Conservation (phyloP, 2,113 vertebrate species). For the Poeciliopsis prolifica region DNA sequence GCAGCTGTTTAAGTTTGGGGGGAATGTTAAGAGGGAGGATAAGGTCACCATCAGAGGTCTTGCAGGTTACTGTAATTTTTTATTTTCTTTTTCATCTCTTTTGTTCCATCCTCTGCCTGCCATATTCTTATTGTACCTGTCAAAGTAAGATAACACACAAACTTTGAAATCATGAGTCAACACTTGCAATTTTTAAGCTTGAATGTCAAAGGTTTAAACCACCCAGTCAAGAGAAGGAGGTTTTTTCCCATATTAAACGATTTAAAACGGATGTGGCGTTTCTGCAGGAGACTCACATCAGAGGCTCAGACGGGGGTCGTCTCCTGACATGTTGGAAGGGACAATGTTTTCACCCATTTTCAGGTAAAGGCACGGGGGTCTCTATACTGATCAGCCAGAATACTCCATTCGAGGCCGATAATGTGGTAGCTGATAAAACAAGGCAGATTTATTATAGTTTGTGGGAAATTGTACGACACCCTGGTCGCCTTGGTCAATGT, state of each 20-base stretch:
- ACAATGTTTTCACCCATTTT: too few species aligned
- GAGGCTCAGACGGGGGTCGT: too few species aligned
- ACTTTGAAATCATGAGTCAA: neutral
- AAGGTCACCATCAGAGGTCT: neutral
- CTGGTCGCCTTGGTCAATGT: too few species aligned
- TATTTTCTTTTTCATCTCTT: neutral
- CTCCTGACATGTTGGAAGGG: too few species aligned
- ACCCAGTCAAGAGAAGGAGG: neutral
- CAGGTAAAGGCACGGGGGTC: too few species aligned
- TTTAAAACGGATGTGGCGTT: neutral
- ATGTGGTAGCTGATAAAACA: too few species aligned
- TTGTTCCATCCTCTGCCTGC: neutral
- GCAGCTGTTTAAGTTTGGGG: neutral
- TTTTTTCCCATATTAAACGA: neutral
- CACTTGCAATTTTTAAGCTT: neutral
- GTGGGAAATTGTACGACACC: too few species aligned
- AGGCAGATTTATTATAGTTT: too few species aligned
- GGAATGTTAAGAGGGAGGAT: too few species aligned
- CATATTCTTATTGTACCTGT: neutral
- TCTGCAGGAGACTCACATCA: too few species aligned
- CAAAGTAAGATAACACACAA: neutral
- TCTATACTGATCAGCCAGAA: too few species aligned
- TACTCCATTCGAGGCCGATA: too few species aligned
- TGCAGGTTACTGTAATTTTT: neutral
- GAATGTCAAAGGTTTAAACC: slow-evolving; percentile 7